Base-by-base conservation (phyloP, 2,888 invertebrate genomes). In the Caenorhabditis sp. region DNA sequence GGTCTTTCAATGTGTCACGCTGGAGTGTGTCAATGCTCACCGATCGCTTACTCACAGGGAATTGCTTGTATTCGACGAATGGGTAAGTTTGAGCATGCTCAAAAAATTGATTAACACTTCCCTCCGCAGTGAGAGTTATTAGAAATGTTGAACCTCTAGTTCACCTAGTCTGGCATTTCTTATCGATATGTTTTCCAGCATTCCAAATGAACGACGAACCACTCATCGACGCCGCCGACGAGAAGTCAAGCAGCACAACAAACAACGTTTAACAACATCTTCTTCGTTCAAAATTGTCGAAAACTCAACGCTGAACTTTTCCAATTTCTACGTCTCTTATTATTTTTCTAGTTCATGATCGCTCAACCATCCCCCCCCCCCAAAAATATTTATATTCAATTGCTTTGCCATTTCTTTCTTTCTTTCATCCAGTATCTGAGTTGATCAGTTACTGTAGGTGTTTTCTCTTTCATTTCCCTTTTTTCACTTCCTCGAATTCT, bases 1-100 rank as follows among this genome's bases (percentile, higher is more conserved):
- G 83, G 83, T 10, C 75, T 84, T 24, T 77, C 83, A 51, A 73
- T 78, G 66, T 84, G 84, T 63, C 77, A 80, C 58, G 78, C 75
- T 43, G 74, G 77, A 51, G 79, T 78, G 23, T 84, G 84, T 66
- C 75, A 78, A 54, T 84, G 84, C 63, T 73, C 78, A 21, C 81
- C 83, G 26, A 78, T 78, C 60, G 84, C 83, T 66, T 78, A 77
- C 76, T 61, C 80, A 53, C 77, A 79, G 57, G 82, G 81, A 65
- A 78, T 83, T 67, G 77, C 78, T 62, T 84, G 84, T 66, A 74
- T 81, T 58, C 65, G 83, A 59, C 63, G 80, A 62, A 78, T 72
- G 69, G 69, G 74, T 74, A 74, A 74, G 74, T 55, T 43, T 61
- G 19, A 24, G 21, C 49, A 27, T 50, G 19, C 12, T 1, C 27